Base-by-base conservation (phyloP, 64 coral and sea anemone genomes). In the Stylophora pistillata region DNA sequence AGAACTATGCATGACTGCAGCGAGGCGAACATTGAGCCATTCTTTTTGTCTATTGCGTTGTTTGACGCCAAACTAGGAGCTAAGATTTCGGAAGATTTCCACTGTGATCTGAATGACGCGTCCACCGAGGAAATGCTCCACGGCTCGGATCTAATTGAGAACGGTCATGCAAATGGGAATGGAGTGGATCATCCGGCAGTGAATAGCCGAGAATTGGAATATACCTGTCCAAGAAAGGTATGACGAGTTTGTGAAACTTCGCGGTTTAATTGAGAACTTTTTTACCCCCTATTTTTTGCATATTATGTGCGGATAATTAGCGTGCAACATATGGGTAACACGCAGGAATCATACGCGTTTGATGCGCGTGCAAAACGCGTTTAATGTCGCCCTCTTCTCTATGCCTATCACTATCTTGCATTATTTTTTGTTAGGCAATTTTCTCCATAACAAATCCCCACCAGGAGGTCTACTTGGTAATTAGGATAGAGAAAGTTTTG, bases 71-170 rank as follows among this genome's bases (percentile, higher is more conserved):
- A 98, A 93, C 89, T 87, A 56, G 93, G 90, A 27, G 88, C 87
- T 23, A 98, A 98, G 25, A 79, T 98, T 16, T 94, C 95, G 0
- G 95, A 98, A 31, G 95, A 98, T 88, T 98, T 98, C 80, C 92
- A 89, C 55, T 98, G 95, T 74, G 95, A 98, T 71, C 71, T 98
- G 12, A 98, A 98, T 78, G 89, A 86, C 56, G 68, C 88, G 15
- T 74, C 81, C 57, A 89, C 86, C 0, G 74, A 60, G 61, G 86
- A 98, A 20, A 98, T 98, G 96, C 55, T 98, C 13, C 60, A 37
- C 54, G 86, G 88, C 16, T 78, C 73, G n/a, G 93, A 98, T 34
- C 74, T 89, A 25, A 95, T 98, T 21, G 85, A 91, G 76, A 95
- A 98, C 90, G 96, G 96, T 15, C 87, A 90, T 32, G 69, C 89